Conservation (phyloP, 2,113 vertebrate genomes). For the Xyliphius kryptos region DNA sequence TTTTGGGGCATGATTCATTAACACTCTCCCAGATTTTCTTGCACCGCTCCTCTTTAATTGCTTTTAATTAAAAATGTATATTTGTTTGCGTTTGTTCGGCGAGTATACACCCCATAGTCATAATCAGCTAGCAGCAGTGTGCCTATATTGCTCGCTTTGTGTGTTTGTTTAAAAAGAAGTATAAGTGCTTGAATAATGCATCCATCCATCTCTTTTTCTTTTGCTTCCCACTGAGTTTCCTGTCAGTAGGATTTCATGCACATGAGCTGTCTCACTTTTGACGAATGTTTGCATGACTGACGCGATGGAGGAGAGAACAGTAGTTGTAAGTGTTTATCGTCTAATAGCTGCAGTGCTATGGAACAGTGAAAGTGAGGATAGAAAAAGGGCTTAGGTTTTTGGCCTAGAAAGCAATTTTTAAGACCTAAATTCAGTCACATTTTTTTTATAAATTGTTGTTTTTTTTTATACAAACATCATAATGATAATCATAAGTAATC, state of each 20-base stretch:
- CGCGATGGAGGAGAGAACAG: neutral
- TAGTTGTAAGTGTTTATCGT: constrained; percentile 20
- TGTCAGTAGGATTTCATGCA: constrained; percentile 1
- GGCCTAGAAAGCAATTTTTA: too few relatives aligned
- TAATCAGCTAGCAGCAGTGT: neutral
- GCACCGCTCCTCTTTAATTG: too few relatives aligned
- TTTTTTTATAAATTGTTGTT: too few relatives aligned
- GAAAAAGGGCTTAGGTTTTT: too few relatives aligned
- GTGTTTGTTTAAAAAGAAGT: neutral
- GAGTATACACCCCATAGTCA: neutral
- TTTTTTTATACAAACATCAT: too few relatives aligned
- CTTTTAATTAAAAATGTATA: neutral
- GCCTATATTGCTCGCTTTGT: neutral
- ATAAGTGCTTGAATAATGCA: constrained; percentile 15
- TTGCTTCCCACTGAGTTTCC: constrained; percentile 4
- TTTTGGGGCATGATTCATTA: too few relatives aligned
- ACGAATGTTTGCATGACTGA: constrained; percentile 7
- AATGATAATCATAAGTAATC: too few relatives aligned
- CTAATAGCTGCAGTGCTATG: neutral
- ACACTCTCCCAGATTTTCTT: too few relatives aligned
- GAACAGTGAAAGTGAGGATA: too few relatives aligned
- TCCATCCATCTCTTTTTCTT: constrained; percentile 15
- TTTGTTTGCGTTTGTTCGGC: neutral
- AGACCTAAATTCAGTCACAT: too few relatives aligned
- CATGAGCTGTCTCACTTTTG: constrained; percentile 7